Evolutionary conservation across 2,113 vertebrate genomes (phyloP), one percentile per base, ranked within the genome.

Genomic region (Bettongia penicillata): DNA sequence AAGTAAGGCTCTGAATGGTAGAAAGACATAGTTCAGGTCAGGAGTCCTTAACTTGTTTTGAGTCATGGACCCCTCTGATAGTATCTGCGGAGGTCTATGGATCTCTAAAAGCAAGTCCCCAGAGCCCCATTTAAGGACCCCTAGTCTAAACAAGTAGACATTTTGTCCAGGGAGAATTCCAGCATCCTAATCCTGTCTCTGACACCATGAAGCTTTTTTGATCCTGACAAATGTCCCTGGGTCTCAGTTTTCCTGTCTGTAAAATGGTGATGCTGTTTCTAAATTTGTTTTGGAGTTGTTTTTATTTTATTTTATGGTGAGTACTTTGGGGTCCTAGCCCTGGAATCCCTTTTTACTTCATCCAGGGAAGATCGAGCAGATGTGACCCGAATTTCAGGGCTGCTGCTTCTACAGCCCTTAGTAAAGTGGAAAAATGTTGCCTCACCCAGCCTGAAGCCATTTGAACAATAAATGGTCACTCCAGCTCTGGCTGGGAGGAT

Each of bases 171-270:
- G 91, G 57, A 1, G 1, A 95, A n/a, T n/a, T n/a, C 91, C 90
- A 49, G 47, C 12, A 0, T 12, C 48, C 43, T 31, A 37, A 1
- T 53, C 91, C 53, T 10, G 1, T 68, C 89, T 93, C 61, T 51
- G 48, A 19, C 0, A 7, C 93, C 89, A 50, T 23, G 55, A 48
- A 89, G 94, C 19, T 93, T n/a, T 51, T 55, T 16, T 55, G 68
- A 23, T 52, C 51, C 10, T 25, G 51, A 91, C 91, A 37, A 11
- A 43, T 24, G 19, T 55, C 89, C 94, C 92, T 4, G 9, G 53
- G 55, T 91, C 97, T 98, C 95, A 90, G 96, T 96, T 96, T 97
- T 94, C 95, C 95, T 90, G 1, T 51, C 90, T 94, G 53, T 37
- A 43, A 94, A 16, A 8, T 84, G n/a, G 68, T 23, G 16, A 84